phyloP scores from a whole-genome alignment of 1,140 invertebrate species.

The Hesperophylax magnus region DNA sequence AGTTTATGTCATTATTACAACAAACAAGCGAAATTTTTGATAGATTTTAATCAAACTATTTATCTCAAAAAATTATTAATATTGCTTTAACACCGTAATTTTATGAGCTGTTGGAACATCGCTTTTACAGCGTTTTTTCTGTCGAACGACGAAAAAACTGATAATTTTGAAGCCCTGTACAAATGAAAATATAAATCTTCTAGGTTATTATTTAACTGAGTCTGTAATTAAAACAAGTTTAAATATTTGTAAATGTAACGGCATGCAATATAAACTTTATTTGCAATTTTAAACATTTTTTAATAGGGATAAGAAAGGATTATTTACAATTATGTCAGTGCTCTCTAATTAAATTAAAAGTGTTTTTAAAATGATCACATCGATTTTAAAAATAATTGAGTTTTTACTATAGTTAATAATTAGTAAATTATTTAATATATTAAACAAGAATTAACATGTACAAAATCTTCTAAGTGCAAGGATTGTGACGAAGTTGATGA shows the following conservation, averaged over 20 bases:
- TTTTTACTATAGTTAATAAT: constrained; percentile 2
- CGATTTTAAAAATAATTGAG: constrained; percentile 25
- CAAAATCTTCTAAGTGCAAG: constrained; percentile 26
- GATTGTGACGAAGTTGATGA: background rate
- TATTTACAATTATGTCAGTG: constrained; percentile 7
- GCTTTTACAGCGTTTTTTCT: too few relatives aligned
- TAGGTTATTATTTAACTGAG: too few relatives aligned
- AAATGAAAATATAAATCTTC: too few relatives aligned
- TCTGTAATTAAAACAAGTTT: background rate
- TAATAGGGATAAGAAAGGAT: background rate
- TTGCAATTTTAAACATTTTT: constrained; percentile 15
- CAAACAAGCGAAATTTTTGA: too few relatives aligned
- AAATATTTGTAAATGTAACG: background rate
- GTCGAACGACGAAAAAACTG: too few relatives aligned
- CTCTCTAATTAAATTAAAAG: constrained; percentile 15
- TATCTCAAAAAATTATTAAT: too few relatives aligned
- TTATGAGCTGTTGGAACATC: too few relatives aligned
- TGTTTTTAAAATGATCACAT: constrained; percentile 16
- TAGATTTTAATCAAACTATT: too few relatives aligned
- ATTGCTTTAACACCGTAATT: too few relatives aligned
- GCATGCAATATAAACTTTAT: constrained; percentile 25
- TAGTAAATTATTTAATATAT: constrained; percentile 3
- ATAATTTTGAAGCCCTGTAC: too few relatives aligned
- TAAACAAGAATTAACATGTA: constrained; percentile 24
- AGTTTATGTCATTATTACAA: too few relatives aligned